Evolutionary conservation across 2,113 vertebrate genomes (phyloP).

Genomic region (Varanus komodoensis): DNA sequence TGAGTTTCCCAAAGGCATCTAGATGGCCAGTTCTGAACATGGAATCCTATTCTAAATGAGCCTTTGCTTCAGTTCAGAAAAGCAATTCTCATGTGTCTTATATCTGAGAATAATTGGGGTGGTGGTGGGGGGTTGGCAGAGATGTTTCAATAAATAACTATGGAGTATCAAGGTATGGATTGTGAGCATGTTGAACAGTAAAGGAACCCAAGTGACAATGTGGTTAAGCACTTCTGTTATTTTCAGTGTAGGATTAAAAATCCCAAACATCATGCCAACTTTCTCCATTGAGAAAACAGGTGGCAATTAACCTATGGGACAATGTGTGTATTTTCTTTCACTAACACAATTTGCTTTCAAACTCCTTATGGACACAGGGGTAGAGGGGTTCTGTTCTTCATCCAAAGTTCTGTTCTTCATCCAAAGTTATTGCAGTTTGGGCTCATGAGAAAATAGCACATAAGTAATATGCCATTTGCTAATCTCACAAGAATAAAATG

Average conservation of each 20-base stretch:
- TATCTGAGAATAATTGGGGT: neutral
- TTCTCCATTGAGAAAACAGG: slow-evolving; percentile 14
- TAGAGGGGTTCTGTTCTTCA: neutral
- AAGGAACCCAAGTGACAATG: neutral
- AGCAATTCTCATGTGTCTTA: neutral
- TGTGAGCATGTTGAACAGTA: neutral
- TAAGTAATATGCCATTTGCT: slow-evolving; percentile 30
- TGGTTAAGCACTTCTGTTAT: neutral
- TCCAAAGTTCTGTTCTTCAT: neutral
- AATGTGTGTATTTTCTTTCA: slow-evolving; percentile 7
- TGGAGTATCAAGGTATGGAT: neutral
- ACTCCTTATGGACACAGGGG: neutral
- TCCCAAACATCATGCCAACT: neutral
- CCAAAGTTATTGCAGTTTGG: slow-evolving; percentile 32
- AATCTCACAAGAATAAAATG: slow-evolving; percentile 15
- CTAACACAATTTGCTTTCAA: slow-evolving; percentile 9
- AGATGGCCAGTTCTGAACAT: neutral
- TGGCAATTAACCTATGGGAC: slow-evolving; percentile 30
- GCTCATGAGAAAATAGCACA: slow-evolving; percentile 34
- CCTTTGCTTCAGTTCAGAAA: neutral
- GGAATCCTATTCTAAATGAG: neutral
- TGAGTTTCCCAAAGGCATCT: neutral
- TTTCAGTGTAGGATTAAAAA: slow-evolving; percentile 18
- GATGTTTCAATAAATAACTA: neutral
- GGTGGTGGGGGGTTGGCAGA: neutral